Evolutionary conservation across 2,113 vertebrate species (phyloP).

Genomic region (Echinops telfairi): DNA sequence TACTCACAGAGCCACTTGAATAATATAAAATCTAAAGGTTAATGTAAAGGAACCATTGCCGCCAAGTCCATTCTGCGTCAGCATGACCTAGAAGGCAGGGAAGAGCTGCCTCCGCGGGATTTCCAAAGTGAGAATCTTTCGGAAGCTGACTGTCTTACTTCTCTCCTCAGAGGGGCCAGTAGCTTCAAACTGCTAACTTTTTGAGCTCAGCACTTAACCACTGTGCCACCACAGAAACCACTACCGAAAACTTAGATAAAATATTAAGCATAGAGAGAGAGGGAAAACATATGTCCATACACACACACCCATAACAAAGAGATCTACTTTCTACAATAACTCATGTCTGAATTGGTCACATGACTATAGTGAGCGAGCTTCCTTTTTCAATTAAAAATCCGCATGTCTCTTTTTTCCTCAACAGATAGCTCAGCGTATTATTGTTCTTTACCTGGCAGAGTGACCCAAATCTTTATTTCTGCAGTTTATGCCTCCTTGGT

Average conservation of each 20-base stretch:
- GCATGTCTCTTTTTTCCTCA: not conserved
- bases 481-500: not conserved
- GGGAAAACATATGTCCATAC: not conserved
- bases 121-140: not conserved
- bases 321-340: not conserved
- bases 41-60: not conserved
- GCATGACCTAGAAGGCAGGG: not conserved
- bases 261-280: not conserved
- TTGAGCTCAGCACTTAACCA: not conserved
- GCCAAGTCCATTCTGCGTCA: not conserved
- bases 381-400: not conserved
- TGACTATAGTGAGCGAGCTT: not conserved
- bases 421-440: not conserved
- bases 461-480: slow-evolving; percentile 36
- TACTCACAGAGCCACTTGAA: not conserved
- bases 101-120: not conserved
- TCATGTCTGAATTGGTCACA: slow-evolving; percentile 46
- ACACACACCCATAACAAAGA: not conserved
- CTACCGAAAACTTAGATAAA: not conserved
- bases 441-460: not conserved
- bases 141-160: not conserved
- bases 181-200: not conserved
- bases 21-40: not conserved
- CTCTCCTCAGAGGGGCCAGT: not conserved
- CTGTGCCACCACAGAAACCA: not conserved